Evolutionary conservation across 2,113 vertebrate species (phyloP), one percentile per base, ranked within the genome.

Genomic region (Trogon melanurus): DNA sequence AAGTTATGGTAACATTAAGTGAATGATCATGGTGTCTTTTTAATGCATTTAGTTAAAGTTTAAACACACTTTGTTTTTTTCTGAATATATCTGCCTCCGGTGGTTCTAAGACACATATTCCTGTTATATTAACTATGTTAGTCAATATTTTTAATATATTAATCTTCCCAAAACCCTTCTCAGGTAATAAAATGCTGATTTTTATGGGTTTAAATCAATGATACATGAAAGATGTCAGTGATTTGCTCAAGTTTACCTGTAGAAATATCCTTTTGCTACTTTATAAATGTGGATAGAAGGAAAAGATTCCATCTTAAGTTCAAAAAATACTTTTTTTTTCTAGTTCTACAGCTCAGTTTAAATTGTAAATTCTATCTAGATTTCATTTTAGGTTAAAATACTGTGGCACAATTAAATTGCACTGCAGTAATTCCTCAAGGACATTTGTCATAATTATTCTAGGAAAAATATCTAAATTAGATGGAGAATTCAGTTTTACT

Each of bases 1-100:
- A 93, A 93, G 13, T 88, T 93, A 90, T 76, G 58, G 85, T 66
- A 91, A 62, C 79, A 26, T 29, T 71, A 61, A 90, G 15, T 58
- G 70, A 88, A 85, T 29, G 41, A 91, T 74, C n/a, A 79, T 79
- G 72, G 93, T 74, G 73, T 51, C 78, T 91, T 91, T 94, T 91
- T 66, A 89, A 95, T 54, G 60, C 19, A 50, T 91, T 89, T 78
- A 80, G 23, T 67, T 91, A 36, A 92, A 85, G 47, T 91, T 91
- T 88, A 92, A 92, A 66, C 51, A 67, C 4, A 45, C 20, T 87
- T 34, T 85, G 36, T 57, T 92, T 91, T 92, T 91, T 84, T 86
- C 65, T 74, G 16, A 80, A 36, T 94, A 7, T 54, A 60, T 58
- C 17, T 73, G 7, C 26, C n/a, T 87, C 21, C 30, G 66, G 41